These are phyloP conservation scores for Polylopha cassiicola DNA, from an alignment of 2,888 invertebrate genomes.

Conservation along the genomic window DNA sequence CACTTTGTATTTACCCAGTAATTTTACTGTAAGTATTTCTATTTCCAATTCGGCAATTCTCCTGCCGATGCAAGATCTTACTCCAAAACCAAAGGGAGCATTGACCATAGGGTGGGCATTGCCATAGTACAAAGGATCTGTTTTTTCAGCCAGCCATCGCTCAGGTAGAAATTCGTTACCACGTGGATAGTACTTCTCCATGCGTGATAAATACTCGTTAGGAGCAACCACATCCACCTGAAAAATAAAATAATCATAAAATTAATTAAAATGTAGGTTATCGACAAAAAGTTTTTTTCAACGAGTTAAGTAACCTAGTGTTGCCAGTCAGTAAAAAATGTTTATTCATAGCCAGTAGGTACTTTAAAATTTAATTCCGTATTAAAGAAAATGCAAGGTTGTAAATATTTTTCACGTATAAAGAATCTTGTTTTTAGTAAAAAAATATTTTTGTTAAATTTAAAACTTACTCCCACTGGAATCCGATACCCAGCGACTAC, in stretches of 20 bases:
- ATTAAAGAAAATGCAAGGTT: too few relatives aligned
- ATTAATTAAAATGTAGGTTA: neutral
- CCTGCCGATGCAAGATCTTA: slow-evolving; percentile 82
- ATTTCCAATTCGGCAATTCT: slow-evolving; percentile 85
- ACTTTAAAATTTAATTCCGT: too few relatives aligned
- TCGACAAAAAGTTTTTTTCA: too few relatives aligned
- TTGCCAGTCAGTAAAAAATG: too few relatives aligned
- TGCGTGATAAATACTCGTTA: slow-evolving; percentile 80
- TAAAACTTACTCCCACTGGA: slow-evolving; percentile 57
- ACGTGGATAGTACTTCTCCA: slow-evolving; percentile 74
- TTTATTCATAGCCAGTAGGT: too few relatives aligned
- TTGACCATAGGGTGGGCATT: slow-evolving; percentile 78
- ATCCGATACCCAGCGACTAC: slow-evolving; percentile 59
- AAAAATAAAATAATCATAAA: slow-evolving; percentile 30
- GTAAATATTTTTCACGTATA: too few relatives aligned
- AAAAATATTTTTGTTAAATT: neutral
- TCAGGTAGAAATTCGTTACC: slow-evolving; percentile 80
- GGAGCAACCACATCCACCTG: slow-evolving; percentile 87
- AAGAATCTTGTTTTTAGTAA: too few relatives aligned
- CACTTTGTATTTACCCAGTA: slow-evolving; percentile 46
- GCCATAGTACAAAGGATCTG: slow-evolving; percentile 58
- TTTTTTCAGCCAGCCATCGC: slow-evolving; percentile 80
- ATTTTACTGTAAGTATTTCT: slow-evolving; percentile 65
- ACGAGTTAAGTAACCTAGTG: too few relatives aligned
- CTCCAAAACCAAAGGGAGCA: slow-evolving; percentile 83